Evolutionary conservation across 2,888 invertebrate species (phyloP), one percentile per base, ranked within the genome.

Genomic region (Strigamia transsilvanica): DNA sequence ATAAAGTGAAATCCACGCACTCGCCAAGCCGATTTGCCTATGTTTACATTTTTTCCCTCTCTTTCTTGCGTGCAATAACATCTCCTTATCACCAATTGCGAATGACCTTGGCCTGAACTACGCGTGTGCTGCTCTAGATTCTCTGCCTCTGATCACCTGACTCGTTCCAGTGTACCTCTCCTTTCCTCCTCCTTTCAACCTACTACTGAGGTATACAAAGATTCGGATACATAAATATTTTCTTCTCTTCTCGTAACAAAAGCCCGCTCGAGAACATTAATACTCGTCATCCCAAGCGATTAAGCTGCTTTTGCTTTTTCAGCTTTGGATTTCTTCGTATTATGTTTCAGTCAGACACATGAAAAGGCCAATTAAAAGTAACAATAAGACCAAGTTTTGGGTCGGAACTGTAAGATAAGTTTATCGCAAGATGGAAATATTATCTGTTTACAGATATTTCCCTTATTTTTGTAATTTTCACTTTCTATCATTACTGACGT

Each of bases 111-210:
- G 61, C 61, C 61, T 6, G 21, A 23, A 61, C 61, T 61, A 61
- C 61, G 61, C 61, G 61, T 61, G 61, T 61, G 61, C 61, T 61
- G 61, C 61, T 61, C 61, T 61, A 61, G 61, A 61, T 61, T 61
- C 61, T 61, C 23, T 61, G 23, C 61, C 23, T 21, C 61, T 61
- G 21, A 61, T 61, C 61, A 61, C 61, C 61, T 61, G 61, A 61
- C 61, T 61, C 18, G 21, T 18, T 61, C 21, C 61, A 23, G 23
- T 1, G 13, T 46, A 46, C 46, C 46, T 15, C 46, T n/a, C 61
- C 61, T 23, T 23, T 38, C 38, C 38, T 34, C 34, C 34, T 38
- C 12, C 23, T 61, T 61, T 18, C 61, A 61, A 23, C 61, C 61
- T 61, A 61, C 61, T 18, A 61, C 23, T 7, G 23, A 18, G 21